Evolutionary conservation across 2,888 invertebrate species (phyloP).

Genomic region (Malthinus flaveolus): DNA sequence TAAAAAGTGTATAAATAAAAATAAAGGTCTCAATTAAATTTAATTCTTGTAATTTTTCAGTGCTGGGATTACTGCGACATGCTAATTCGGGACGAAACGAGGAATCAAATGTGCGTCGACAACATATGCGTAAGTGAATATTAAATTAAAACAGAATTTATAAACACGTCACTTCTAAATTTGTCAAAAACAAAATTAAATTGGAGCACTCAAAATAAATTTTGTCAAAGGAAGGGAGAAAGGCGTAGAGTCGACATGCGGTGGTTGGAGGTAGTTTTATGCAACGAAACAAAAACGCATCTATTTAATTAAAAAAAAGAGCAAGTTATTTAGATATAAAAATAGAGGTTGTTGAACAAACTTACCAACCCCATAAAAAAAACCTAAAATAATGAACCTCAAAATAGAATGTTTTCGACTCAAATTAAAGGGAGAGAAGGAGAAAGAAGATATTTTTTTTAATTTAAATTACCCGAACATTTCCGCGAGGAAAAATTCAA

Average conservation of each 20-base stretch:
- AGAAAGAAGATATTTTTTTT: conserved; percentile 16
- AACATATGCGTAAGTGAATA: conserved; percentile 35
- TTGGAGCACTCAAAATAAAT: conserved; percentile 17
- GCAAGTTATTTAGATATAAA: neutral
- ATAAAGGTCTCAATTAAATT: neutral
- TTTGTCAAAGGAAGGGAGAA: conserved; percentile 22
- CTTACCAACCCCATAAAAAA: neutral
- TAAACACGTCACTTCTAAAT: conserved; percentile 18
- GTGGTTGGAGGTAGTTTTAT: conserved; percentile 11
- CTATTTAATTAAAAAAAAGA: conserved; percentile 16
- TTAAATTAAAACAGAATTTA: conserved; percentile 18
- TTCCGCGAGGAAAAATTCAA: conserved; percentile 22
- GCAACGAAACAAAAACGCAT: conserved; percentile 1
- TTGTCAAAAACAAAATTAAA: conserved; percentile 23
- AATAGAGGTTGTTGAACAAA: conserved; percentile 4
- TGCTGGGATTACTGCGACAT: conserved; percentile 9
- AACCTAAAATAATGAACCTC: conserved; percentile 4
- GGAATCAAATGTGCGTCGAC: conserved; percentile 32
- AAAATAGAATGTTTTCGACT: conserved; percentile 8
- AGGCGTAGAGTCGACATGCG: too few relatives aligned
- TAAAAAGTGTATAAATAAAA: too few relatives aligned
- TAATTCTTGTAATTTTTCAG: neutral
- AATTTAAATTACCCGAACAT: conserved; percentile 27
- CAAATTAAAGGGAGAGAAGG: conserved; percentile 12
- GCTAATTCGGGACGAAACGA: conserved; percentile 19